Conservation (phyloP, 2,113 vertebrate species). For the Cyphomyrus plagiostoma region DNA sequence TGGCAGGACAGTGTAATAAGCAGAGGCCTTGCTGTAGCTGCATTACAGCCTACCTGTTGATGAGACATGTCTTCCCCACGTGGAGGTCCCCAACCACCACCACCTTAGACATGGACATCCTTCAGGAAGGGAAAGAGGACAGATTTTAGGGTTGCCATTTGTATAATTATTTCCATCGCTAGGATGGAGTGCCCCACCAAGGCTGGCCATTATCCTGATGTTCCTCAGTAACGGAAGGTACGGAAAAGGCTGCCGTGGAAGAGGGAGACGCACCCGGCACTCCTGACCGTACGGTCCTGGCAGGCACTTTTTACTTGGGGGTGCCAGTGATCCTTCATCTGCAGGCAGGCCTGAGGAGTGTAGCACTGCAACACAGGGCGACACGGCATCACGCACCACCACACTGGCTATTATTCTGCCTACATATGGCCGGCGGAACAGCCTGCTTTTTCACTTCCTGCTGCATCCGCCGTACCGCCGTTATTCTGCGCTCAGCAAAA, state of each 20-base stretch:
- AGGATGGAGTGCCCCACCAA: background rate
- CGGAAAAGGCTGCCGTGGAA: background rate
- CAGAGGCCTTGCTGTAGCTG: background rate
- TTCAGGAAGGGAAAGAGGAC: conserved; percentile 30
- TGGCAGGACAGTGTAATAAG: background rate
- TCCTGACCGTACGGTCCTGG: conserved; percentile 51
- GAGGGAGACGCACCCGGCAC: conserved; percentile 60
- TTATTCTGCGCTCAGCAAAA: background rate
- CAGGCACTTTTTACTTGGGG: conserved; percentile 56
- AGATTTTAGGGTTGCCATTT: background rate
- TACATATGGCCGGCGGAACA: background rate
- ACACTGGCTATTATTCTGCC: background rate
- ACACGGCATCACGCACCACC: background rate
- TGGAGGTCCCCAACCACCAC: conserved; percentile 83
- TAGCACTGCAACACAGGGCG: conserved; percentile 64
- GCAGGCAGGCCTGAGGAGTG: conserved; percentile 69
- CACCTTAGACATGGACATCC: conserved; percentile 81
- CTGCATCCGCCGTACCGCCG: background rate
- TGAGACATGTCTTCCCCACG: conserved; percentile 87
- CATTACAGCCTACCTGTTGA: conserved; percentile 70
- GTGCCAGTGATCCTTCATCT: conserved; percentile 73
- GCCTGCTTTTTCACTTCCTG: background rate
- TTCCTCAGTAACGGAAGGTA: background rate
- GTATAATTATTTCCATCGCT: background rate
- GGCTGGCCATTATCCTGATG: background rate